Percentiles rank a stretch among this genome's conserved stretches.
Conservation (phyloP, 2,113 vertebrate species). For the Stictonetta naevosa region DNA sequence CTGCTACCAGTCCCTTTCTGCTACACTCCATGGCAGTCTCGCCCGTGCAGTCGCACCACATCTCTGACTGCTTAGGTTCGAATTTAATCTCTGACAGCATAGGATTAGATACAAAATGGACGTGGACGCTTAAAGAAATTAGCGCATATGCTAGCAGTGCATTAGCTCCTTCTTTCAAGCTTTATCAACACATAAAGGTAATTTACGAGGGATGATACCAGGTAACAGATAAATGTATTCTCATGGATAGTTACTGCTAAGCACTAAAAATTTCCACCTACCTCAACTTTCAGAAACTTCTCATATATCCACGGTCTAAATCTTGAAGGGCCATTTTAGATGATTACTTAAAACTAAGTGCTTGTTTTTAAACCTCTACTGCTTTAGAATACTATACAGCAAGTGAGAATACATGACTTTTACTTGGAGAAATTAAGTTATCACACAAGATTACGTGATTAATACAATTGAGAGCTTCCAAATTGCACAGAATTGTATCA, state of each 20-base stretch:
- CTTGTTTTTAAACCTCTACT: not conserved
- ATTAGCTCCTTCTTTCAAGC: not conserved
- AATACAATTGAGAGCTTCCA: not conserved
- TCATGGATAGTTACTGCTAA: not conserved
- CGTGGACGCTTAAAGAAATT: rapidly evolving
- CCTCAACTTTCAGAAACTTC: not conserved
- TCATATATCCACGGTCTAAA: not conserved
- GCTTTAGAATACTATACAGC: not conserved
- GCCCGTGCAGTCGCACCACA: not conserved
- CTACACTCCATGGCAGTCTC: rapidly evolving
- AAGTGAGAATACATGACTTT: not conserved
- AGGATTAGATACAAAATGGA: rapidly evolving
- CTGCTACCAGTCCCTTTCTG: not conserved
- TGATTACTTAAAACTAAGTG: not conserved
- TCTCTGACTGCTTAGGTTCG: rapidly evolving
- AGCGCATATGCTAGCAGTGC: rapidly evolving
- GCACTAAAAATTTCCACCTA: not conserved
- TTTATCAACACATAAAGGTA: not conserved
- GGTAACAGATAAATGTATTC: not conserved
- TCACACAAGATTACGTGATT: not conserved
- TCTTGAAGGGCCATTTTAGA: not conserved
- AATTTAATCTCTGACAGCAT: not conserved
- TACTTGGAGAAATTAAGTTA: not conserved
- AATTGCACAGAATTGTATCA: not conserved
- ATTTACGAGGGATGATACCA: not conserved